Evolutionary conservation across 2,113 vertebrate genomes (phyloP).

Genomic region (Tyrannus savana): DNA sequence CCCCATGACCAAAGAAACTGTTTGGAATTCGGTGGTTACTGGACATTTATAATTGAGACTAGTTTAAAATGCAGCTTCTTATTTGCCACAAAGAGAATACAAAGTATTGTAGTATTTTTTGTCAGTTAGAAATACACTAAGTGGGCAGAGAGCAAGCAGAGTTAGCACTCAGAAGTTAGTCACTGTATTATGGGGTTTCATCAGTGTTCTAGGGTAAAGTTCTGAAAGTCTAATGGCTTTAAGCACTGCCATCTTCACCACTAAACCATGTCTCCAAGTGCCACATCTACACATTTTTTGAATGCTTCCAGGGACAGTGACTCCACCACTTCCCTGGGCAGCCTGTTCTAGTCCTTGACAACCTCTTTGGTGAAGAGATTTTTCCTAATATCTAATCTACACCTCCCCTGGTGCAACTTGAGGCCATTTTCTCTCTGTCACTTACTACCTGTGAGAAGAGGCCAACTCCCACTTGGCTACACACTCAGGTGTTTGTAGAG

Average conservation of each 20-base stretch:
- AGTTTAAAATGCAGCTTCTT: background rate
- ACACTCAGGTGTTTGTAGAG: background rate
- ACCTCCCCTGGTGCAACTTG: background rate
- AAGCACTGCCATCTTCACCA: background rate
- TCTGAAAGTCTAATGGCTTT: background rate
- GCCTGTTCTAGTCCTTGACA: background rate
- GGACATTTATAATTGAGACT: background rate
- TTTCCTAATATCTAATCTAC: background rate
- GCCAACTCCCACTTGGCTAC: background rate
- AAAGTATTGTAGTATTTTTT: background rate
- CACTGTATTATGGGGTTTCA: background rate
- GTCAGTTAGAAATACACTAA: background rate
- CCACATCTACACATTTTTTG: background rate
- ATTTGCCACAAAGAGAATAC: background rate
- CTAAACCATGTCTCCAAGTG: background rate
- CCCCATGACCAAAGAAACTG: background rate
- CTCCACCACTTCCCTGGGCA: background rate
- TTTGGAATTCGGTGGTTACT: background rate
- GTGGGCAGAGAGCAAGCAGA: background rate
- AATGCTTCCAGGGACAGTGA: background rate
- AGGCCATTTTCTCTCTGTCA: background rate
- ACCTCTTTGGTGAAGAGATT: background rate
- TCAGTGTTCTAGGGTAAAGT: background rate
- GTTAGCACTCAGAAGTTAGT: background rate
- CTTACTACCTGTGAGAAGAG: background rate